Conservation (phyloP, 1,140 invertebrate species). For the Ganaspis sp. region DNA sequence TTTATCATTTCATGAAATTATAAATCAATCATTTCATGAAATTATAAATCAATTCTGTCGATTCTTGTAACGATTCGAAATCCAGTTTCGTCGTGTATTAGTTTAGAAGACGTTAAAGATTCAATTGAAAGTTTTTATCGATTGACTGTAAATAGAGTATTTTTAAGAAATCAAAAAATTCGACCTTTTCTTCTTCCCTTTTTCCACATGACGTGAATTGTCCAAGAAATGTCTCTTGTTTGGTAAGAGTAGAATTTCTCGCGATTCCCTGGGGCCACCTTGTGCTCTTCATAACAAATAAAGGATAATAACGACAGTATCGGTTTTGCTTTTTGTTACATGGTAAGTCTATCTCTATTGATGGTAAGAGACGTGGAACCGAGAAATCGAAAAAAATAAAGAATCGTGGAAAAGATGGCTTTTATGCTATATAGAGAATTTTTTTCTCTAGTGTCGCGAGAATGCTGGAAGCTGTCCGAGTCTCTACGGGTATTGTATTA, state of each 20-base stretch:
- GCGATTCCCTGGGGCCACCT: background rate
- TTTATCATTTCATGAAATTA: too few relatives aligned
- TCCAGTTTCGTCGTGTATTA: too few relatives aligned
- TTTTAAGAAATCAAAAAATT: too few relatives aligned
- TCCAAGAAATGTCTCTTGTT: background rate
- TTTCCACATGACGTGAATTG: background rate
- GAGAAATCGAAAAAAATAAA: background rate
- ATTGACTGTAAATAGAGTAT: too few relatives aligned
- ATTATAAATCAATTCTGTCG: too few relatives aligned
- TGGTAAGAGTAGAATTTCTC: background rate
- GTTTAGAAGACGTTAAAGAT: too few relatives aligned
- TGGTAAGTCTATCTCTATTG: conserved; percentile 17
- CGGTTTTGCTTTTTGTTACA: conserved; percentile 13
- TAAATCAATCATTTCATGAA: too few relatives aligned
- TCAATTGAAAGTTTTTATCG: too few relatives aligned
- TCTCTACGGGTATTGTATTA: background rate
- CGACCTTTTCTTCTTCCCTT: too few relatives aligned
- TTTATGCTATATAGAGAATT: conserved; percentile 13
- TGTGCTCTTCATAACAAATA: background rate
- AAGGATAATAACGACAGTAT: conserved; percentile 10
- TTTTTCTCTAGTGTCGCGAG: background rate
- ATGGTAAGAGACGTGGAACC: background rate
- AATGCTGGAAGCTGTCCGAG: background rate
- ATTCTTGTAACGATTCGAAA: too few relatives aligned
- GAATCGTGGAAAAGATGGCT: background rate